A percentile compares a stretch with the other conserved stretches of the same genome.
phyloP scores from a whole-genome alignment of 2,888 invertebrate genomes.

The Epsilonema sp. region DNA sequence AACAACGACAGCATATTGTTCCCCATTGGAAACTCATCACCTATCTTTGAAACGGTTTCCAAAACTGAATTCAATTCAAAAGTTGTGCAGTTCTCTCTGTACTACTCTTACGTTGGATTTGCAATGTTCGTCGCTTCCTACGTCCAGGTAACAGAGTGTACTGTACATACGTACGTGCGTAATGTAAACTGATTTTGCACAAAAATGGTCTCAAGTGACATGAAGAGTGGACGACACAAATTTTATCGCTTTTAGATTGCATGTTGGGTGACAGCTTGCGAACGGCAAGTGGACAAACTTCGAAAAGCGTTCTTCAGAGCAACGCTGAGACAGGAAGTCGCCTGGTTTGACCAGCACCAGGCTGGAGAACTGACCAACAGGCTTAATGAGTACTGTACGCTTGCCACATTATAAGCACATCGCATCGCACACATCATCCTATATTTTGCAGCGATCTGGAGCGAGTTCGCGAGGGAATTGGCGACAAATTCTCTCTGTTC shows the following conservation, averaged over 20 bases:
- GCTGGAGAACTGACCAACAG: conserved; percentile 36
- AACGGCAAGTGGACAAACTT: conserved; percentile 34
- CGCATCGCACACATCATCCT: no score
- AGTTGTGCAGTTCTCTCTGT: conserved; percentile 19
- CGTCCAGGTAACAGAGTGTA: conserved; percentile 32
- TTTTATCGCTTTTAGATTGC: conserved; percentile 2
- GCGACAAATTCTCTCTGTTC: conserved; percentile 36
- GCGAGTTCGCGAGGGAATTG: conserved; percentile 36
- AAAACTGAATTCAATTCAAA: no score
- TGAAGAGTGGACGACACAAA: no score
- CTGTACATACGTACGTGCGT: no score
- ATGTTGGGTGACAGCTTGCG: conserved; percentile 19
- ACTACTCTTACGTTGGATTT: conserved; percentile 35
- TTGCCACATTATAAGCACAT: no score
- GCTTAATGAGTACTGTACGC: conserved; percentile 35
- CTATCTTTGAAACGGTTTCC: no score
- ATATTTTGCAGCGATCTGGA: conserved; percentile 35
- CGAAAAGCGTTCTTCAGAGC: conserved; percentile 33
- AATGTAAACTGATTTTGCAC: no score
- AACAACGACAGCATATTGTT: conserved; percentile 16
- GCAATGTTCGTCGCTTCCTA: conserved; percentile 35
- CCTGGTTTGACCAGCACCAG: conserved; percentile 34
- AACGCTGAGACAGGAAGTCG: conserved; percentile 32
- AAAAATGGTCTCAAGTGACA: not conserved
- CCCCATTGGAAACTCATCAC: no score